phyloP scores from a whole-genome alignment of 2,113 vertebrate genomes.

The Pan paniscus region DNA sequence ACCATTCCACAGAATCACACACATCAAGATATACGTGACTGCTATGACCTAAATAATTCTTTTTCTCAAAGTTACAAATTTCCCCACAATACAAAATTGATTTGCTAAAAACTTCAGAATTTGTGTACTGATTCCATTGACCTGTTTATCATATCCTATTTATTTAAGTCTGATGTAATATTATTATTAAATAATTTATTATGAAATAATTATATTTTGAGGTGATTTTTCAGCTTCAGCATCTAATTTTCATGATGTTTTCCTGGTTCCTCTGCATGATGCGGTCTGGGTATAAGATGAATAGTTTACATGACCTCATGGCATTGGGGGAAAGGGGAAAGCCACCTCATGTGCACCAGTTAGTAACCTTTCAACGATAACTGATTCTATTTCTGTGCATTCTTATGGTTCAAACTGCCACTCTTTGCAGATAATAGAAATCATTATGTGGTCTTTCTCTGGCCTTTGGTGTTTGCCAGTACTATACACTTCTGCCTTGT shows the following conservation, averaged over 20 bases:
- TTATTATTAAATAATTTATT: not conserved
- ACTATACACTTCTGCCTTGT: not conserved
- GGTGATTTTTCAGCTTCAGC: not conserved
- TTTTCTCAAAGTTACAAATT: not conserved
- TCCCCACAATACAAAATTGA: not conserved
- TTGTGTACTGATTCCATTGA: not conserved
- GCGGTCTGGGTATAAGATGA: not conserved
- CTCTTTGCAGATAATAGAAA: not conserved
- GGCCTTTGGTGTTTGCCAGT: not conserved
- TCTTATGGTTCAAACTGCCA: not conserved
- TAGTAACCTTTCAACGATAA: not conserved
- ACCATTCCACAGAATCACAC: not conserved
- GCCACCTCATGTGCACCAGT: not conserved
- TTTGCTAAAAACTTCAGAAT: not conserved
- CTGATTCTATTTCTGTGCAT: not conserved
- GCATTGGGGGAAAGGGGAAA: not conserved
- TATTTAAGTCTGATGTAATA: not conserved
- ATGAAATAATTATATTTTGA: not conserved
- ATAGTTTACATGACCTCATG: not conserved
- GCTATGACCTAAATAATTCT: not conserved
- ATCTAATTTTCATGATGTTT: not conserved
- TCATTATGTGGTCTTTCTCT: not conserved
- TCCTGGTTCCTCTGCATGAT: not conserved
- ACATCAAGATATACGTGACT: not conserved
- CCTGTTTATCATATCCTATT: not conserved